phyloP scores from a whole-genome alignment of 2,888 invertebrate species.

The Cenopis cana region DNA sequence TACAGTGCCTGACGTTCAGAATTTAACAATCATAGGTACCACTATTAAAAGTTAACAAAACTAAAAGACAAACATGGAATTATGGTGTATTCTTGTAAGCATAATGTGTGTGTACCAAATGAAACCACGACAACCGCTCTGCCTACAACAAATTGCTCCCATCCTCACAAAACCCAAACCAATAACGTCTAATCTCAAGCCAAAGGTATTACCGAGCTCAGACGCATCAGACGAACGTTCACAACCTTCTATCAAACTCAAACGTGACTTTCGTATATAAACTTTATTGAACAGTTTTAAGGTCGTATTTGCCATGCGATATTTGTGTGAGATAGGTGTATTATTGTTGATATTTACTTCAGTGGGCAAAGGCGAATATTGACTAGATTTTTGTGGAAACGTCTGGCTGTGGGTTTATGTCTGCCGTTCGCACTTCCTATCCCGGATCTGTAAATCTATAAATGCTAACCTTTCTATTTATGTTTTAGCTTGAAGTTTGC shows the following conservation, averaged over 20 bases:
- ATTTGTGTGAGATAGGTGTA: neutral
- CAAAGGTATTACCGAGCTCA: conserved; percentile 41
- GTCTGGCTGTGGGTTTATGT: conserved; percentile 24
- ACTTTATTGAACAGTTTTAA: neutral
- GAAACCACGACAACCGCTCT: conserved; percentile 10
- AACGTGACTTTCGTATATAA: neutral
- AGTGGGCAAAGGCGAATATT: conserved; percentile 33
- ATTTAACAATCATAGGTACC: too few relatives aligned
- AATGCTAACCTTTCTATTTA: too few relatives aligned
- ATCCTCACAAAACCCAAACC: conserved; percentile 35
- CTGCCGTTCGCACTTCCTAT: conserved; percentile 19
- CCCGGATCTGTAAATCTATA: conserved; percentile 13
- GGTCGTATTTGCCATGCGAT: neutral
- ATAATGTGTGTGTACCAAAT: neutral
- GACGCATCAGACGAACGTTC: conserved; percentile 18
- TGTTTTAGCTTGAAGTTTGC: too few relatives aligned
- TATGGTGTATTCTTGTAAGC: neutral
- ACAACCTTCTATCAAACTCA: conserved; percentile 3
- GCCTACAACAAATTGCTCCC: conserved; percentile 27
- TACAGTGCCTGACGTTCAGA: too few relatives aligned
- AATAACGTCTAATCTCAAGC: conserved; percentile 40
- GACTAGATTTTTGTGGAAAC: conserved; percentile 32
- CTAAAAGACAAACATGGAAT: neutral
- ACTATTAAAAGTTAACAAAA: too few relatives aligned
- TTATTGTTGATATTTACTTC: conserved; percentile 19